These are phyloP conservation scores for Eriosoma lanigerum DNA, from an alignment of 1,140 invertebrate species.

Conservation along the genomic window DNA sequence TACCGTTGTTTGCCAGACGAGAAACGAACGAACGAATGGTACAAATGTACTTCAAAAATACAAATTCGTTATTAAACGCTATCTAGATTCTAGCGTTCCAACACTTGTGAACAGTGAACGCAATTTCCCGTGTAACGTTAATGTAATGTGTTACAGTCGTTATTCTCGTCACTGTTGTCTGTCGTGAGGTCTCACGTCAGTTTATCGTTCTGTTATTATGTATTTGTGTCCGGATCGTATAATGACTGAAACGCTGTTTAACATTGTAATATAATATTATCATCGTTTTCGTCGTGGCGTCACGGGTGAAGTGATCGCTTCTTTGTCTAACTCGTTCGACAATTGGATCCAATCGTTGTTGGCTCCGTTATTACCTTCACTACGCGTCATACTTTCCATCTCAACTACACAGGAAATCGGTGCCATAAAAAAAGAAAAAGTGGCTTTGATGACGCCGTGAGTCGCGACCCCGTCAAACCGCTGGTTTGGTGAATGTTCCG, in stretches of 20 bases:
- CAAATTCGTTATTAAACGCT: constrained; percentile 50
- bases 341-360: background rate
- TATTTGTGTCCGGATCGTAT: background rate
- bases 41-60: constrained; percentile 42
- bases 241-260: background rate
- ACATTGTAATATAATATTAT: background rate
- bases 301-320: background rate
- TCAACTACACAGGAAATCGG: background rate
- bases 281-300: background rate
- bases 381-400: constrained; percentile 5
- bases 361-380: background rate
- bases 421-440: background rate
- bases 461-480: background rate
- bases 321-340: background rate
- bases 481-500: background rate
- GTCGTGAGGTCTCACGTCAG: too few relatives aligned
- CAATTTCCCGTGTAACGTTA: background rate
- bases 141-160: constrained; percentile 13
- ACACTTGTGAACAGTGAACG: constrained; percentile 9
- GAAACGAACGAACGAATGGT: background rate
- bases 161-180: too few relatives aligned
- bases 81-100: constrained; percentile 31
- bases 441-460: too few relatives aligned
- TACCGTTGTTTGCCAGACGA: background rate
- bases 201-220: background rate